phyloP scores from a whole-genome alignment of 2,888 invertebrate genomes.

The Ormia ochracea region DNA sequence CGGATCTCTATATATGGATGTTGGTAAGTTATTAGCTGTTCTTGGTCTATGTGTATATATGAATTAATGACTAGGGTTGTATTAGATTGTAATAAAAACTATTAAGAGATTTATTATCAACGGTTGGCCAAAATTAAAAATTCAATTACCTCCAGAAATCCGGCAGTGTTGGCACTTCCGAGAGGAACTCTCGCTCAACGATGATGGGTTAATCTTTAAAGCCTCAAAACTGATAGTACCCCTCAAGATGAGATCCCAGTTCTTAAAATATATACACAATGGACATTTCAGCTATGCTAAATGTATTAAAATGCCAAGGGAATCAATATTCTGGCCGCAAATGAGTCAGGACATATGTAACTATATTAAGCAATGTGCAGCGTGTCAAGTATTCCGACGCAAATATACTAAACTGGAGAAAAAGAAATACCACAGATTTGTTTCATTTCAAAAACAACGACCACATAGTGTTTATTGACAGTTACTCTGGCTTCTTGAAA shows the following conservation, averaged over 20 bases:
- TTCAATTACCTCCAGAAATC: background rate
- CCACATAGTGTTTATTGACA: slow-evolving; percentile 21
- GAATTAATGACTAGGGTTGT: too few species aligned
- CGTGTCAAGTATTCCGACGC: slow-evolving; percentile 13
- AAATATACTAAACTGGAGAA: slow-evolving; percentile 6
- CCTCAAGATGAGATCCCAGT: background rate
- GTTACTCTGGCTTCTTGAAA: slow-evolving; percentile 11
- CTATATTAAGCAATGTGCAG: slow-evolving; percentile 5
- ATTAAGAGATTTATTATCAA: too few species aligned
- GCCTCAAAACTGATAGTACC: background rate
- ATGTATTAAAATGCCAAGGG: slow-evolving; percentile 1
- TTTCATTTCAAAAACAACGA: slow-evolving; percentile 20
- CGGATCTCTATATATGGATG: too few species aligned
- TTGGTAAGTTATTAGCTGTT: too few species aligned
- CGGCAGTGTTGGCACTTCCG: background rate
- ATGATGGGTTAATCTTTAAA: slow-evolving; percentile 5
- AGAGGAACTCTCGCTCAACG: background rate
- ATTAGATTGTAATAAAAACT: too few species aligned
- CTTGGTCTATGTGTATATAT: too few species aligned
- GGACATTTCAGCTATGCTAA: slow-evolving; percentile 29
- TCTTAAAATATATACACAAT: slow-evolving; percentile 7
- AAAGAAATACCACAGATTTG: slow-evolving; percentile 8
- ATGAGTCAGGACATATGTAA: slow-evolving; percentile 13
- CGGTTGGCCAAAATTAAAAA: background rate
- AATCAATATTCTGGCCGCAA: slow-evolving; percentile 8